Conservation (phyloP, 2,797 vertebrate genomes). For the Anomalospiza imberbis region DNA sequence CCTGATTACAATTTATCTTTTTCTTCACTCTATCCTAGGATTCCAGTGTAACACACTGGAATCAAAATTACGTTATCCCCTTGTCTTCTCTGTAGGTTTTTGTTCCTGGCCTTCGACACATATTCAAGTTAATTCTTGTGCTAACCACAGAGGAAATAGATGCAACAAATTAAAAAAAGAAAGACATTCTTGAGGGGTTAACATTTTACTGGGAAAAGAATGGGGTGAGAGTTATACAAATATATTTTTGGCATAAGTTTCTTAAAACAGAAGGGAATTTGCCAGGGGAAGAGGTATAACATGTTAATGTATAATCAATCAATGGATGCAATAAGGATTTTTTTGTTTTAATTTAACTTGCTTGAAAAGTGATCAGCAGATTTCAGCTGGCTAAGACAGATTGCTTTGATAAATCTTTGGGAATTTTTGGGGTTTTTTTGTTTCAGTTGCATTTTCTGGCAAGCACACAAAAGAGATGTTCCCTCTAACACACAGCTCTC, state of each 20-base stretch:
- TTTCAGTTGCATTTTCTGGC: neutral
- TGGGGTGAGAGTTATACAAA: neutral
- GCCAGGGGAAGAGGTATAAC: neutral
- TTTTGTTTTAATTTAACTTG: neutral
- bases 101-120: neutral
- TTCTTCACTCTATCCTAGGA: neutral
- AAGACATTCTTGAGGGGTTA: neutral
- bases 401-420: neutral
- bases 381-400: neutral
- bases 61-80: neutral
- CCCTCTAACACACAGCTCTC: neutral
- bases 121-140: neutral
- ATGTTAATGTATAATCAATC: neutral
- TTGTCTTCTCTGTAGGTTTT: neutral
- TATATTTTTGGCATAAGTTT: neutral
- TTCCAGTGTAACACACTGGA: neutral
- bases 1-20: neutral
- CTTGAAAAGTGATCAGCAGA: neutral
- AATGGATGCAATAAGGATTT: neutral
- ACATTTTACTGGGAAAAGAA: neutral
- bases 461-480: constrained; percentile 2
- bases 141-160: neutral
- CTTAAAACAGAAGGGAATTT: neutral
- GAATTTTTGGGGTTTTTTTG: neutral
- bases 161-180: neutral